Conservation (phyloP, 1,140 invertebrate species). For the Conus ventricosus region DNA sequence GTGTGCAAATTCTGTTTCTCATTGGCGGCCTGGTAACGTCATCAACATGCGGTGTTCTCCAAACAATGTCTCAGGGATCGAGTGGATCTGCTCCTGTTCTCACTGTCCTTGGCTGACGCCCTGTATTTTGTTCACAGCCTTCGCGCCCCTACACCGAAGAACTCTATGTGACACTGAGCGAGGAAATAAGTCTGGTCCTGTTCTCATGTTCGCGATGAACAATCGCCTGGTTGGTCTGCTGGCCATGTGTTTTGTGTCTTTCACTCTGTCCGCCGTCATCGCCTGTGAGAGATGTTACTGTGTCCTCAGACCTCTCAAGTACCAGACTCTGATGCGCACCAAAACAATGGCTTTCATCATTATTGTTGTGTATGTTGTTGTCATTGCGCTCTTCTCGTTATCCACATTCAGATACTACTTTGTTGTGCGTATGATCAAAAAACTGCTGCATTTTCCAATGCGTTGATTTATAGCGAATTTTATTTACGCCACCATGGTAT, state of each 20-base stretch:
- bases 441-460: background rate
- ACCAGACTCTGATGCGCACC: background rate
- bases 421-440: background rate
- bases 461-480: background rate
- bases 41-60: background rate
- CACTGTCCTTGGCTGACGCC: background rate
- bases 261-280: background rate
- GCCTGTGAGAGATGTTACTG: conserved; percentile 5
- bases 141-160: background rate
- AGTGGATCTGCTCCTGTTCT: background rate
- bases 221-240: background rate
- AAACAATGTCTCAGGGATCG: background rate
- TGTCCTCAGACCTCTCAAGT: background rate
- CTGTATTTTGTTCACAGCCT: background rate
- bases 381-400: background rate
- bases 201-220: background rate
- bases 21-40: background rate
- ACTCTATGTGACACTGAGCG: background rate
- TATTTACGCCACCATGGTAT: background rate
- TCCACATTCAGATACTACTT: background rate
- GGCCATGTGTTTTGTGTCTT: background rate
- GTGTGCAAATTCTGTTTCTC: background rate
- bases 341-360: background rate
- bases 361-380: background rate
- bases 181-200: background rate